These are phyloP conservation scores for Bicyclus anynana DNA, from an alignment of 1,140 invertebrate species.

Conservation along the genomic window DNA sequence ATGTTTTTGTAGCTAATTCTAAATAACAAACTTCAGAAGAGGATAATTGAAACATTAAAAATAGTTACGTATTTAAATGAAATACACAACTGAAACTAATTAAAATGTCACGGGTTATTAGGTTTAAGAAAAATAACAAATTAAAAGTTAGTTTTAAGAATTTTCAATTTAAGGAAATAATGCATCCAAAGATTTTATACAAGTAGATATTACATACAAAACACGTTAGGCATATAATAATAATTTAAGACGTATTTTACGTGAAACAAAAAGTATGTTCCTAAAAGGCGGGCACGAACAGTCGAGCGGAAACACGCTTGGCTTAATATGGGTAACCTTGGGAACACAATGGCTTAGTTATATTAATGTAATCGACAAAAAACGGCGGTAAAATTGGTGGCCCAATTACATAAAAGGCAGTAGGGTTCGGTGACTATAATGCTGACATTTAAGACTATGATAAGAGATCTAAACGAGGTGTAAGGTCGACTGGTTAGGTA, in stretches of 20 bases:
- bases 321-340: slow-evolving; percentile 69
- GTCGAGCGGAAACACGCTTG: slow-evolving; percentile 45
- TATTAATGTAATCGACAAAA: slow-evolving; percentile 60
- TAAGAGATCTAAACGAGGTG: slow-evolving; percentile 28
- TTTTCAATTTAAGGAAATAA: too few species aligned
- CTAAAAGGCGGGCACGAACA: slow-evolving; percentile 3
- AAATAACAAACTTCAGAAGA: too few species aligned
- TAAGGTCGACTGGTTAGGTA: slow-evolving; percentile 13
- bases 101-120: too few species aligned
- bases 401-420: slow-evolving; percentile 35
- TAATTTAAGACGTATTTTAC: background rate
- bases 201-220: too few species aligned
- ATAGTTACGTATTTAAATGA: too few species aligned
- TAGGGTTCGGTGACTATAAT: slow-evolving; percentile 9
- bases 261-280: slow-evolving; percentile 5
- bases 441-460: slow-evolving; percentile 25
- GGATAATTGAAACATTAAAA: too few species aligned
- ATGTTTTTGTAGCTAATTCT: too few species aligned
- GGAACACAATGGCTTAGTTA: slow-evolving; percentile 55
- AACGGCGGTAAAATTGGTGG: slow-evolving; percentile 33
- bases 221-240: background rate
- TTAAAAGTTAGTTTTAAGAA: too few species aligned
- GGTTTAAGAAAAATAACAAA: too few species aligned
- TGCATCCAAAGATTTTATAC: too few species aligned
- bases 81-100: too few species aligned